Evolutionary conservation across 1,140 invertebrate species (phyloP), one percentile per base, ranked within the genome.

Genomic region (Archegozetes longisetosus): DNA sequence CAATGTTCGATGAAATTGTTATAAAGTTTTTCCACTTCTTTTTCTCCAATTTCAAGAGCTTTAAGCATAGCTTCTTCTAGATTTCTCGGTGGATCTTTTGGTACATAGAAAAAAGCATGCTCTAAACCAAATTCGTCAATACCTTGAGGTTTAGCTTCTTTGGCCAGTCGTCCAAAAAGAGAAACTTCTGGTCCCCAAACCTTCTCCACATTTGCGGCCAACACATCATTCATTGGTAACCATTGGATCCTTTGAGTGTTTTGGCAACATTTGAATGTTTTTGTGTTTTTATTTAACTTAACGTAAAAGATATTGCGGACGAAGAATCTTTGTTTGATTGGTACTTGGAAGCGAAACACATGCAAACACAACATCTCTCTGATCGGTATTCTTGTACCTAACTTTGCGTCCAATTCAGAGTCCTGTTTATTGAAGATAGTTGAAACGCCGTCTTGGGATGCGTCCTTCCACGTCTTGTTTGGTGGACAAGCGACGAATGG

Each of bases 1-100:
- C 61, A 62, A 48, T 61, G 60, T 46, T 62, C 47, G 22, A 62
- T 23, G 32, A 62, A 62, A 23, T 62, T 60, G 3, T 26, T 20
- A 62, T 62, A 62, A 1, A 62, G 12, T 26, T 46, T 53, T 53
- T 24, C 50, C 9, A 55, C 23, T 9, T 63, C 60, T 3, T 40
- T 3, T n/a, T 53, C 14, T 14, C 48, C 23, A 20, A 62, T 63
- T n/a, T 20, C 14, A 13, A 24, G 20, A n/a, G 49, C 57, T 52
- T 61, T 62, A 14, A 64, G 20, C 61, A 64, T 26, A 29, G 53
- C 55, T 27, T 62, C 40, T 48, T 62, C 26, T 20, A 56, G 26
- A 0, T 52, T 62, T 28, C 24, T 17, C 9, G 54, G 20, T 28
- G 25, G 14, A 6, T 58, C 60, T 27, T 53, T 24, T 1, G 24